Base-by-base conservation (phyloP, 2,113 vertebrate species). In the Casuarius casuarius region DNA sequence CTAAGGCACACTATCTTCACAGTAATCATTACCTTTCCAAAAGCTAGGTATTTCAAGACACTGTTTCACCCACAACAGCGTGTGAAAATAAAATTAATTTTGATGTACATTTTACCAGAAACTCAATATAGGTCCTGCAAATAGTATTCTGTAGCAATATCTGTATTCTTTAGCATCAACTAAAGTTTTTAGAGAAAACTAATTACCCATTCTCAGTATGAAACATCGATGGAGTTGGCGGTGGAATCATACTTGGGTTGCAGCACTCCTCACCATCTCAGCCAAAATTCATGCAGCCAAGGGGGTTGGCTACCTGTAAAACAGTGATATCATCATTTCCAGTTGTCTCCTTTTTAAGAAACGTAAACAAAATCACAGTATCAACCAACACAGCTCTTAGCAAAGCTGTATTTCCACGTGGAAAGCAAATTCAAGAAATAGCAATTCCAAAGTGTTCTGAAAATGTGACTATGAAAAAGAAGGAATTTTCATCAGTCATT, bases 161-260 rank as follows among this genome's bases (percentile, higher is more conserved):
- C 1, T 6, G 0, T 31, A 79, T 86, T 83, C 95, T 92, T 90
- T 28, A 67, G 21, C 44, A n/a, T 76, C 67, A 83, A 22, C 35
- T 74, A 81, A 96, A 95, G 87, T 71, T 81, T 91, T 38, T 56
- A 95, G 71, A 88, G 87, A 80, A 94, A 90, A 88, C 61, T 96
- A 95, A 97, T 94, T 97, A 97, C 84, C 82, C 78, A 52, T 94
- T 97, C 95, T 92, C 97, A 95, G 92, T 83, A 92, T 90, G 96
- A 87, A 74, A 88, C 89, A 71, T 51, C 0, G 63, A 83, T 29
- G 78, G 89, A 96, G 49, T 20, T 97, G 95, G 92, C 84, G 9
- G 62, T 87, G 28, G 95, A 95, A 91, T 89, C 86, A 68, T 38
- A 44, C 62, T 94, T 82, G 92, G 89, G 89, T 87, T 87, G 76